Base-by-base conservation (phyloP, 2,888 invertebrate species). In the Calameuta idolon region DNA sequence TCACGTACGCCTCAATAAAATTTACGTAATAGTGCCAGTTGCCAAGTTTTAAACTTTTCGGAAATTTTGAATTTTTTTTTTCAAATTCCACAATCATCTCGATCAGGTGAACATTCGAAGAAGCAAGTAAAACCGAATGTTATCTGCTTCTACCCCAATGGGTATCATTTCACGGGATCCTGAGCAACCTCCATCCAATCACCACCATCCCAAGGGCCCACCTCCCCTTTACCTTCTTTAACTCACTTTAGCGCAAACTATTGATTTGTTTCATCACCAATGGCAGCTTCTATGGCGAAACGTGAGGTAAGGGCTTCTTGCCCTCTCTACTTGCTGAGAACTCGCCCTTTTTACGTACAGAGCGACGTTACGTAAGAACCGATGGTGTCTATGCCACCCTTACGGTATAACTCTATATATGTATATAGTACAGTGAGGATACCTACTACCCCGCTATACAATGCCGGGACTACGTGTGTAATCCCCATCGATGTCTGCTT, bases 261-360 rank as follows among this genome's bases (percentile, higher is more conserved):
- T 90, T 89, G 89, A 90, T 90, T 90, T 85, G 86, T 89, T 88
- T 87, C 86, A 85, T 88, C 85, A 84, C 83, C 85, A 81, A 79
- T 78, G 69, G 78, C 68, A 34, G 35, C 76, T 73, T 73, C 69
- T 69, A 76, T 77, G 75, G 81, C 83, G 87, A 88, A 88, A 88
- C 84, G 86, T 85, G 86, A 89, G 88, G 87, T 88, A 88, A 87
- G 87, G 88, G 88, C 88, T 88, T 89, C 87, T 80, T 83, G 81
- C 82, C 79, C 81, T 81, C 83, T 81, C 79, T 81, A 69, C 75
- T 75, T 77, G 76, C 75, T 77, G 76, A 76, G 80, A 80, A 81
- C 81, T 34, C 34, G 74, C 82, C 69, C 75, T 84, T 84, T 75
- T 35, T n/a, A 31, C 71, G 31, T 34, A 68, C 69, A n/a, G 74